phyloP scores from a whole-genome alignment of 2,113 vertebrate species.

The Plectropomus leopardus region DNA sequence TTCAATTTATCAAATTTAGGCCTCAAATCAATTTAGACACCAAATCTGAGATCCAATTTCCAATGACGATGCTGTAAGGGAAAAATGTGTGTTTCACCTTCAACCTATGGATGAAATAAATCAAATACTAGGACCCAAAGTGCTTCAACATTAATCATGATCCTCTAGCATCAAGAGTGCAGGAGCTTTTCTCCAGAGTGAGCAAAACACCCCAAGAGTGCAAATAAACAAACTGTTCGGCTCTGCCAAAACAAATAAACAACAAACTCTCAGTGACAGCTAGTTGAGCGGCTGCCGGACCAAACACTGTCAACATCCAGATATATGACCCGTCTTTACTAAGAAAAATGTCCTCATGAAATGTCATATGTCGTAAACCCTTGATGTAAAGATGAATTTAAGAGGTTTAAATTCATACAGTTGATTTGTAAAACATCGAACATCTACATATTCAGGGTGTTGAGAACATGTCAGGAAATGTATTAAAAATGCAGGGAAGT shows the following conservation, averaged over 20 bases:
- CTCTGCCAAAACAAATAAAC: constrained; percentile 44
- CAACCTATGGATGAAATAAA: not conserved
- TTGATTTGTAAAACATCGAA: constrained; percentile 27
- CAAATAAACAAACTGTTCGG: constrained; percentile 22
- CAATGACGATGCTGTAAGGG: not conserved
- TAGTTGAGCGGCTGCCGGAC: not conserved
- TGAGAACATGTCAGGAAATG: constrained; percentile 13
- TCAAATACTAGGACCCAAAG: not conserved
- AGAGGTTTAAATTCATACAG: not conserved
- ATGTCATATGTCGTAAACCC: constrained; percentile 15
- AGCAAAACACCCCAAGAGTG: constrained; percentile 12
- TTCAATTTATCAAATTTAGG: not conserved
- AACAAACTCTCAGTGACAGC: constrained; percentile 22
- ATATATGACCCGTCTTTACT: constrained; percentile 19
- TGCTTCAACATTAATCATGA: constrained; percentile 15
- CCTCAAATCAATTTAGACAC: not conserved
- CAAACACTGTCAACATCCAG: constrained; percentile 16
- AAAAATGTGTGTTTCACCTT: not conserved
- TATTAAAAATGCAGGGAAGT: constrained; percentile 24
- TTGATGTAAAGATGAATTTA: not conserved
- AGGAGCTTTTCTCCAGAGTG: not conserved
- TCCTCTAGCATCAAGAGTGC: constrained; percentile 10
- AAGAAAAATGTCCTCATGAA: not conserved
- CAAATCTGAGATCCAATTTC: not conserved
- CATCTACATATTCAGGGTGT: constrained; percentile 17